Evolutionary conservation across 1,140 invertebrate species (phyloP).

Genomic region (Helicoverpa zea): DNA sequence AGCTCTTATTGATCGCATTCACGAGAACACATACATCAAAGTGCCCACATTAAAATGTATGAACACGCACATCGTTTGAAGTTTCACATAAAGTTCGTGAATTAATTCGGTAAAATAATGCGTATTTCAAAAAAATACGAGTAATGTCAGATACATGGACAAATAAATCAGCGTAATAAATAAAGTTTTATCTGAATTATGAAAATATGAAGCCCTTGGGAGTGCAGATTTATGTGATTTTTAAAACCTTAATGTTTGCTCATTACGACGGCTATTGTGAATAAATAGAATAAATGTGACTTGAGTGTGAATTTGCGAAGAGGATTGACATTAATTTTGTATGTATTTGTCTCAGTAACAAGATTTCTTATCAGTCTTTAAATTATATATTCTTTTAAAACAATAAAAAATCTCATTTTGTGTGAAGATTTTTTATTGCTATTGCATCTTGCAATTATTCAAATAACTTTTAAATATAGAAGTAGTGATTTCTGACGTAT

Average conservation of each 20-base stretch:
- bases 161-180: slow-evolving; percentile 69
- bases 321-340: too few relatives aligned
- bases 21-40: neutral
- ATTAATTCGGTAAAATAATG: slow-evolving; percentile 43
- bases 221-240: slow-evolving; percentile 66
- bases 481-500: too few relatives aligned
- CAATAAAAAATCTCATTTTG: too few relatives aligned
- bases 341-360: too few relatives aligned
- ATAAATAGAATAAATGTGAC: too few relatives aligned
- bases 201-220: slow-evolving; percentile 58
- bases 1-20: slow-evolving; percentile 16
- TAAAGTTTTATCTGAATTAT: slow-evolving; percentile 68
- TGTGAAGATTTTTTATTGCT: too few relatives aligned
- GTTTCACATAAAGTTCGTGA: slow-evolving; percentile 31
- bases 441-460: too few relatives aligned
- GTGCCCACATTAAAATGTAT: slow-evolving; percentile 3
- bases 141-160: slow-evolving; percentile 50
- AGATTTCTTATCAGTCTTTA: too few relatives aligned
- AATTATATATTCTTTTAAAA: too few relatives aligned
- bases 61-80: neutral
- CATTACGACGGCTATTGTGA: slow-evolving; percentile 16
- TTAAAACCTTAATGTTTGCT: slow-evolving; percentile 31
- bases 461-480: too few relatives aligned
- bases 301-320: too few relatives aligned
- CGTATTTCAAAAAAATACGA: slow-evolving; percentile 29